A percentile compares a stretch with the other conserved stretches of the same genome.
Conservation (phyloP, 2,797 vertebrate species). For the Microchirus variegatus region DNA sequence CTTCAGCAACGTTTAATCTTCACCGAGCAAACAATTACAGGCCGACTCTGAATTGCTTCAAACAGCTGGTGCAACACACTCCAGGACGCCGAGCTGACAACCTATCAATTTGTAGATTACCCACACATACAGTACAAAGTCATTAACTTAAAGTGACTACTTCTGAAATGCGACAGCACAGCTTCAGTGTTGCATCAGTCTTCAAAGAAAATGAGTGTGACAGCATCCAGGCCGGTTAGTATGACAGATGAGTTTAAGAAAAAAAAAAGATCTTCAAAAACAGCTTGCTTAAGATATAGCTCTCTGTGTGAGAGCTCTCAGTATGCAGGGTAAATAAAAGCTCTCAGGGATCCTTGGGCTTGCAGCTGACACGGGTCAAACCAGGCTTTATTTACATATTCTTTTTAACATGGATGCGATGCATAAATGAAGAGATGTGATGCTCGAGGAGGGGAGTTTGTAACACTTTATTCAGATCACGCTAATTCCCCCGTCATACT, state of each 20-base stretch:
- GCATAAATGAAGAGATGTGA: neutral
- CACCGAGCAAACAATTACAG: too few species aligned
- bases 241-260: constrained; percentile 1
- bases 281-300: neutral
- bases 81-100: too few species aligned
- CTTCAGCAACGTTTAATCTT: too few species aligned
- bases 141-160: too few species aligned
- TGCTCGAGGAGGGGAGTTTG: neutral
- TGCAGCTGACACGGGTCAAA: constrained; percentile 19
- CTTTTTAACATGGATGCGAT: neutral
- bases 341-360: constrained; percentile 12
- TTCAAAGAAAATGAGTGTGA: neutral
- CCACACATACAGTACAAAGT: too few species aligned
- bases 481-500: neutral
- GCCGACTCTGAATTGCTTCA: neutral
- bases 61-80: neutral
- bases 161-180: neutral
- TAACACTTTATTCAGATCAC: constrained; percentile 10
- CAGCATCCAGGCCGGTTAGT: neutral
- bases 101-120: neutral
- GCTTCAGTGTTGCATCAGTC: neutral
- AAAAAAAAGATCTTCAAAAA: constrained; percentile 1
- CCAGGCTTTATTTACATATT: constrained; percentile 31
- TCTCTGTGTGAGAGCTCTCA: constrained; percentile 2
- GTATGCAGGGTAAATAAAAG: constrained; percentile 26